phyloP scores from a whole-genome alignment of 2,797 vertebrate genomes.

The Valencia hispanica region DNA sequence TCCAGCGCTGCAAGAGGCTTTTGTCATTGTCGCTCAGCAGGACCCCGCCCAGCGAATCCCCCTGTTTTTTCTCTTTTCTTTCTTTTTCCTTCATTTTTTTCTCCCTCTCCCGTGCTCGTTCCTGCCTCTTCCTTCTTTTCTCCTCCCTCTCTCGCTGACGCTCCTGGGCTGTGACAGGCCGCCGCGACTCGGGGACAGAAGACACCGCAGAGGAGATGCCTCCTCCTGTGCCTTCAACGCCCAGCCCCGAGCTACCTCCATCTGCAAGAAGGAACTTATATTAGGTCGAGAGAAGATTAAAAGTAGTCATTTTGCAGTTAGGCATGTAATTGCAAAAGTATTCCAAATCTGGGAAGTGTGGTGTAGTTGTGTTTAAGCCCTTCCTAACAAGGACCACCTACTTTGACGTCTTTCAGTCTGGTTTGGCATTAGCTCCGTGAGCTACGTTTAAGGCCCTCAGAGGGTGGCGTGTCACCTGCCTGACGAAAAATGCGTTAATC shows the following conservation, averaged over 20 bases:
- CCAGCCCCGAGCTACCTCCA: constrained; percentile 62
- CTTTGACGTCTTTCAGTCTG: too few species aligned
- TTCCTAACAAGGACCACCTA: too few species aligned
- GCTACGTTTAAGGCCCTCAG: too few species aligned
- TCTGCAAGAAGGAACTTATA: constrained; percentile 65
- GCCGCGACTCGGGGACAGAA: constrained; percentile 81
- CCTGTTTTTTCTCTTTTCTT: constrained; percentile 82
- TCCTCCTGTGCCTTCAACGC: constrained; percentile 62
- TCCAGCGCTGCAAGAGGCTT: constrained; percentile 92
- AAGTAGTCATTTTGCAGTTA: not conserved
- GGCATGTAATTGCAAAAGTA: not conserved
- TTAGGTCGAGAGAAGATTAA: not conserved
- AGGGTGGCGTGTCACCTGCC: too few species aligned
- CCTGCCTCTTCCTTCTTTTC: constrained; percentile 88
- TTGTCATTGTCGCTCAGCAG: constrained; percentile 91
- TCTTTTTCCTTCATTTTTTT: constrained; percentile 89
- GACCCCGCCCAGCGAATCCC: constrained; percentile 86
- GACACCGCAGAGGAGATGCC: constrained; percentile 56
- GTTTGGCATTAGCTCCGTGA: too few species aligned
- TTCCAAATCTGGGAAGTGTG: not conserved
- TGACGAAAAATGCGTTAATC: too few species aligned
- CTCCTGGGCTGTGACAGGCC: constrained; percentile 92
- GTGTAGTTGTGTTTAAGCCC: not conserved
- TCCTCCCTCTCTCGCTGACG: constrained; percentile 92
- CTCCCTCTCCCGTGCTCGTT: constrained; percentile 88